Conservation (phyloP, 1,140 invertebrate genomes). For the Telenomus remus region DNA sequence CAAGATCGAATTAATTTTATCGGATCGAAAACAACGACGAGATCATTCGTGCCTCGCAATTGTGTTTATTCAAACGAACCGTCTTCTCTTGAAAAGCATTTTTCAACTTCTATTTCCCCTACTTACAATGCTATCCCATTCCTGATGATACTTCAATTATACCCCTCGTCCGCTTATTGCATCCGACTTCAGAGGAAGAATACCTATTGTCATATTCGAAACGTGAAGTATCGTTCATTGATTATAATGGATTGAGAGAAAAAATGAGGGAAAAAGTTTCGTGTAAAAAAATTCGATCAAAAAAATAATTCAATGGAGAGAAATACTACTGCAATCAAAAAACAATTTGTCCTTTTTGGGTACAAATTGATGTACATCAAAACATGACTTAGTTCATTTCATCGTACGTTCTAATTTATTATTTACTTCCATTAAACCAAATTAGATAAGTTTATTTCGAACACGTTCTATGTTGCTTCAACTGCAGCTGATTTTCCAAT, state of each 20-base stretch:
- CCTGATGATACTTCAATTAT: slow-evolving; percentile 17
- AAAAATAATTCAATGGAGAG: too few species aligned
- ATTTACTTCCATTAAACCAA: too few species aligned
- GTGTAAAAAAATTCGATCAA: too few species aligned
- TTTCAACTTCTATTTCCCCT: slow-evolving; percentile 8
- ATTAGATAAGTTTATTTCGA: too few species aligned
- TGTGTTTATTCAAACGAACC: slow-evolving; percentile 37
- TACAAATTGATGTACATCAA: too few species aligned
- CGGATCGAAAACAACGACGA: slow-evolving; percentile 37
- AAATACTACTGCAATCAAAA: too few species aligned
- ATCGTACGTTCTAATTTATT: too few species aligned
- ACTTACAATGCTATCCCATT: background rate
- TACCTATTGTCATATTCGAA: background rate
- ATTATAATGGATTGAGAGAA: slow-evolving; percentile 2
- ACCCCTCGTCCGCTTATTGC: slow-evolving; percentile 19
- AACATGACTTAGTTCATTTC: too few species aligned
- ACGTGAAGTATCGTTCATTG: slow-evolving; percentile 11
- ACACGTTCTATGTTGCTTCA: too few species aligned
- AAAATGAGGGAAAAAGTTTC: background rate
- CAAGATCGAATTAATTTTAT: slow-evolving; percentile 66
- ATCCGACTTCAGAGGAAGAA: slow-evolving; percentile 29
- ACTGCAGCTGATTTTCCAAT: too few species aligned
- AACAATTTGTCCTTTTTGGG: too few species aligned
- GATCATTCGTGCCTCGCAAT: slow-evolving; percentile 24
- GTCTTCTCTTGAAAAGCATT: slow-evolving; percentile 1